phyloP scores from a whole-genome alignment of 1,140 invertebrate genomes.

The Drosophila arizonae region DNA sequence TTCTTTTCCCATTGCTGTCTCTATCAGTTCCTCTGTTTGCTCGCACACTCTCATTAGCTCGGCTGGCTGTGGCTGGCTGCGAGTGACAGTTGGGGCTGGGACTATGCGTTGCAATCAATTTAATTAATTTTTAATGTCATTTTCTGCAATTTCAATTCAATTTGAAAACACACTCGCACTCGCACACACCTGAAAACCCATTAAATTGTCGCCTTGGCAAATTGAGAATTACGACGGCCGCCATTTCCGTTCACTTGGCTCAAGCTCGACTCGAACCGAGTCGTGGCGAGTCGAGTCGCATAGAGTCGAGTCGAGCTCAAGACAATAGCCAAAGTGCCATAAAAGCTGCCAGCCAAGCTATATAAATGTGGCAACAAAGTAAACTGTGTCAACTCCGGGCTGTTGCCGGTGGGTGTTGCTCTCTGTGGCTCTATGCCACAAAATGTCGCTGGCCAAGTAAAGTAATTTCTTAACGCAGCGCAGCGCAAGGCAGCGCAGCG shows the following conservation, averaged over 20 bases:
- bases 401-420: slow-evolving; percentile 14
- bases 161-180: slow-evolving; percentile 72
- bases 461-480: slow-evolving; percentile 62
- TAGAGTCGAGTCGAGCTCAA: slow-evolving; percentile 42
- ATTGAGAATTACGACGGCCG: slow-evolving; percentile 76
- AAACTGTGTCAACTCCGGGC: slow-evolving; percentile 74
- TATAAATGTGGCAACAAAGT: slow-evolving; percentile 81
- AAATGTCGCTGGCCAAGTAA: slow-evolving; percentile 54
- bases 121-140: slow-evolving; percentile 80
- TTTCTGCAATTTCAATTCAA: slow-evolving; percentile 77
- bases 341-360: slow-evolving; percentile 77
- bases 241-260: slow-evolving; percentile 47
- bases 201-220: slow-evolving; percentile 79
- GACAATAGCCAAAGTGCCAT: slow-evolving; percentile 78
- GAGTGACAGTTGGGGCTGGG: slow-evolving; percentile 41
- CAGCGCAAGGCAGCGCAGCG: slow-evolving; percentile 16
- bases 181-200: slow-evolving; percentile 71
- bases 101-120: slow-evolving; percentile 68
- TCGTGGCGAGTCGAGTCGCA: slow-evolving; percentile 9
- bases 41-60: slow-evolving; percentile 18
- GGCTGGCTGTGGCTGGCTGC: slow-evolving; percentile 37
- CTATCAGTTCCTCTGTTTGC: slow-evolving; percentile 4
- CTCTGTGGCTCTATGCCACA: slow-evolving; percentile 44
- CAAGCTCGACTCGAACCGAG: slow-evolving; percentile 49
- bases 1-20: not conserved